Base-by-base conservation (phyloP, 2,113 vertebrate species). In the Callocephalon fimbriatum region DNA sequence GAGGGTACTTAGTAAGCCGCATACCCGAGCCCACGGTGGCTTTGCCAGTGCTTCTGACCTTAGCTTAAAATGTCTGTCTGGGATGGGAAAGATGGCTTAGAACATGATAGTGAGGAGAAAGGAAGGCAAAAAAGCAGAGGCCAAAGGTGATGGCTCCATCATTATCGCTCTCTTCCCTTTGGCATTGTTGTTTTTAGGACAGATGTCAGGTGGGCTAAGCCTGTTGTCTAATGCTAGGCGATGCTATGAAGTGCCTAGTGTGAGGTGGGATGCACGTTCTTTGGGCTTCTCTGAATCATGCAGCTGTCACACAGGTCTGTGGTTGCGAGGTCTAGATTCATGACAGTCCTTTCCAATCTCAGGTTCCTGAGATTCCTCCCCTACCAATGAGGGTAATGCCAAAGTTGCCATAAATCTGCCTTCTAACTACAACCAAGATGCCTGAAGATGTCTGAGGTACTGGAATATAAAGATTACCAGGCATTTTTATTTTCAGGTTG, bases 261-360 rank as follows among this genome's bases (percentile, higher is more conserved):
- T 78, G 35, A 76, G 10, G 11, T 40, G n/a, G 27, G 18, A 21
- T 56, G 40, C 21, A 7, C 0, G 0, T 76, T 61, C 58, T 72
- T 51, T 54, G 44, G 12, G 9, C 11, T 7, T 17, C 17, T 86
- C 40, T 42, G 38, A 65, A 38, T 79, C 51, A 38, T 3, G 7
- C 13, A 65, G 38, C 38, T 51, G 5, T 77, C 35, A 70, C 37
- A 31, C 6, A n/a, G 27, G n/a, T 54, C 31, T 91, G 26, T 10
- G 17, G 8, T 8, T 21, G 3, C 0, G 0, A 87, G 19, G 22
- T 63, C 11, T 29, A 6, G 29, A 63, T 87, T 81, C 22, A 51
- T 59, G 42, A 37, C 20, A 74, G 42, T 40, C 56, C 32, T 56
- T 88, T 72, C 12, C 19, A 32, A 21, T 47, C 3, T 2, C 2